These are phyloP conservation scores for Trogon melanurus DNA, from an alignment of 2,113 vertebrate species.

Conservation along the genomic window DNA sequence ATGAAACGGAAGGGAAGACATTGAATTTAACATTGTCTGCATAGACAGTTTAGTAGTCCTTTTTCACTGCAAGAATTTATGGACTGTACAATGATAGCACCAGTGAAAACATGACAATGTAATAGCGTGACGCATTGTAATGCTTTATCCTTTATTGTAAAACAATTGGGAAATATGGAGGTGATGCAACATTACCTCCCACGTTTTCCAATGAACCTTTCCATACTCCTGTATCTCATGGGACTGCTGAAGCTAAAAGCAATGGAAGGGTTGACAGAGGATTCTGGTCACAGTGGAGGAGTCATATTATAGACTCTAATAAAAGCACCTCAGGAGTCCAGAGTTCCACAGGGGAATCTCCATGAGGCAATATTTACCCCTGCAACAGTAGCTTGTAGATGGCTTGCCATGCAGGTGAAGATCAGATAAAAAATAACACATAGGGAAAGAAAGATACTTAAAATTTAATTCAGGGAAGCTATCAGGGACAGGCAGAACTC, in stretches of 20 bases:
- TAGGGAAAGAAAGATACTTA: not conserved
- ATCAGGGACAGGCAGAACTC: not conserved
- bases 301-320: not conserved
- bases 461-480: not conserved
- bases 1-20: constrained; percentile 21
- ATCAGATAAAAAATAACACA: not conserved
- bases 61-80: constrained; percentile 60
- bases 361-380: not conserved
- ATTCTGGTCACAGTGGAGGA: not conserved
- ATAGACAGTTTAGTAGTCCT: not conserved
- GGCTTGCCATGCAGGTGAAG: not conserved
- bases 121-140: not conserved
- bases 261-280: not conserved
- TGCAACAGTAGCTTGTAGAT: not conserved
- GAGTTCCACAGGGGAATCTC: not conserved
- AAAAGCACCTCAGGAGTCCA: not conserved
- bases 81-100: constrained; percentile 39
- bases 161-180: constrained; percentile 24
- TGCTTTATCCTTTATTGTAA: constrained; percentile 15
- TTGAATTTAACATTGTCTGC: constrained; percentile 17
- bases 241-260: not conserved
- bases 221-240: not conserved
- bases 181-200: constrained; percentile 21
- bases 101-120: constrained; percentile 51
- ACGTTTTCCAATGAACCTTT: not conserved